Base-by-base conservation (phyloP, 2,113 vertebrate species). In the Plecturocebus donacophilus region DNA sequence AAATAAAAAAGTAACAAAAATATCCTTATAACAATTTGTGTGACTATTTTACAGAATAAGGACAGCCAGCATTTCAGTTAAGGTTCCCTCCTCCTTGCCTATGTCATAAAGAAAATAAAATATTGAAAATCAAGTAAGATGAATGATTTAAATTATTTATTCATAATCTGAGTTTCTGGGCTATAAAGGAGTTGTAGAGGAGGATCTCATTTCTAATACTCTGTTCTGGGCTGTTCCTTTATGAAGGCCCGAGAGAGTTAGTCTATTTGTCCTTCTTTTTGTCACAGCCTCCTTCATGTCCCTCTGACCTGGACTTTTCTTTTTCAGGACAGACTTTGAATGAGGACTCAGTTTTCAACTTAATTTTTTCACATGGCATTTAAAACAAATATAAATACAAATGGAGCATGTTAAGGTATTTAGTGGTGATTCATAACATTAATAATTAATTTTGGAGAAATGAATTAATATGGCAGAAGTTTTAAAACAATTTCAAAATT, bases 401-500 rank as follows among this genome's bases (percentile, higher is more conserved):
- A 71, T 75, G 47, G 77, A 40, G 25, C 38, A 73, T 90, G 85
- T 89, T 68, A 49, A 92, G 76, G 35, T 91, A 42, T 71, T 91
- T 83, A 42, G 32, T 81, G 25, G 8, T 49, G 76, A 4, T 81
- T 30, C 16, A 4, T 84, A 96, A 54, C n/a, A 42, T 56, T 58
- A 56, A 21, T 56, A 89, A 32, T 47, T 66, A 85, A 85, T 47
- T 95, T 92, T 87, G 54, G 71, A 64, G 30, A 87, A 85, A 54
- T 49, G 23, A 95, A 58, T 84, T 56, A 91, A 56, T 73, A 71
- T 32, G 58, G 42, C 49, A 81, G n/a, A 90, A 84, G 23, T 92
- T 95, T 93, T 40, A 79, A 86, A 94, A 83, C 25, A 93, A 21
- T 90, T 92, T 70, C 30, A 87, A 91, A 75, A 49, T 75, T 82